These are phyloP conservation scores for Podargus strigoides DNA, from an alignment of 2,797 vertebrate species.

Conservation along the genomic window DNA sequence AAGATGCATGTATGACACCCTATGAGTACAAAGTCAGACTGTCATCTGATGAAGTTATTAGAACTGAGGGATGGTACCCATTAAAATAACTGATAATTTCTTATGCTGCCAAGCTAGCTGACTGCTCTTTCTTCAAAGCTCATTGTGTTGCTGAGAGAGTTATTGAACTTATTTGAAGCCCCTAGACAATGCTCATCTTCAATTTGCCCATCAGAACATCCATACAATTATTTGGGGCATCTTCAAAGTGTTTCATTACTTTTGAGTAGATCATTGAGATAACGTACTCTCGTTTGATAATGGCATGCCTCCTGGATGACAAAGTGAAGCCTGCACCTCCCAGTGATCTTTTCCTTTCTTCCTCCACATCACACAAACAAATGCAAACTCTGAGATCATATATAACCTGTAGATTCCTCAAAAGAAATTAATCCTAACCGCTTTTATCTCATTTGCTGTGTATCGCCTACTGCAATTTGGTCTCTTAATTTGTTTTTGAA, in stretches of 20 bases:
- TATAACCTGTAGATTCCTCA: background rate
- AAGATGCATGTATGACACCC: background rate
- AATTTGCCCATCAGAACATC: background rate
- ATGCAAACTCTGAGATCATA: background rate
- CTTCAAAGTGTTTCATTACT: background rate
- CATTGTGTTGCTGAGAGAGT: background rate
- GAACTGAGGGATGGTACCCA: background rate
- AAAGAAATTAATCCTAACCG: background rate
- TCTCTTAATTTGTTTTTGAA: conserved; percentile 34
- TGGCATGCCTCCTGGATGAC: background rate
- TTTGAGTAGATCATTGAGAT: background rate
- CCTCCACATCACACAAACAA: background rate
- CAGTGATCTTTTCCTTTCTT: background rate
- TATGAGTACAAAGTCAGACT: background rate
- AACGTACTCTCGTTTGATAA: background rate
- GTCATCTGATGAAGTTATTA: background rate
- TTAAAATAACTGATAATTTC: background rate
- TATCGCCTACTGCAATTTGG: background rate
- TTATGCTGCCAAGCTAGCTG: background rate
- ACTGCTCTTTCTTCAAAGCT: background rate
- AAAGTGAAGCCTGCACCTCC: background rate
- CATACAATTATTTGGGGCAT: background rate
- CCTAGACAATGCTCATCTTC: background rate
- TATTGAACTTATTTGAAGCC: background rate
- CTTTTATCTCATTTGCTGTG: background rate